Base-by-base conservation (phyloP, 2,113 vertebrate species). In the Platichthys stellatus region DNA sequence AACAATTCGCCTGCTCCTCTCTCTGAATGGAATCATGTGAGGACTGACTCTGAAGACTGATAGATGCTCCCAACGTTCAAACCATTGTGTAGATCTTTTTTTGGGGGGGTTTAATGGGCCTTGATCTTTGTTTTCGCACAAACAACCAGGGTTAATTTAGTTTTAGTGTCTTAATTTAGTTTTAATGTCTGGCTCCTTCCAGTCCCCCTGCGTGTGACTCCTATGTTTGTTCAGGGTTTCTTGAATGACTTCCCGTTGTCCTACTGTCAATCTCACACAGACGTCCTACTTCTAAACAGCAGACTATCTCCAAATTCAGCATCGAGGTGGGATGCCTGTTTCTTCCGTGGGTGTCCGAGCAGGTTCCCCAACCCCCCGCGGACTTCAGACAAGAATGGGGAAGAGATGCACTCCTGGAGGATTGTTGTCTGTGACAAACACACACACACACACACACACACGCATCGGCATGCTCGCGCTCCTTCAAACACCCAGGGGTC, bases 291-390 rank as follows among this genome's bases (percentile, higher is more conserved):
- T 86, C 80, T 74, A 89, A 91, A 88, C 91, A 86, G 86, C 91
- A 86, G 35, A 24, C 67, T 31, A 21, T 77, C 86, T 91, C 90
- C 74, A 93, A 82, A 93, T 93, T 92, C 85, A 83, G 78, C 93
- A 89, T 20, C 1, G 70, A 84, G 88, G 91, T 91, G 93, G 82
- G 81, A 92, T 78, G 57, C 68, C 84, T 65, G 66, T 40, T 75
- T 31, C 83, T 82, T 86, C 56, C 17, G 17, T 21, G 68, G 64
- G 62, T 53, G 80, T 57, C 80, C 28, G 5, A 63, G 45, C 47
- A 31, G 54, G 58, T 56, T 63, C 78, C 75, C 79, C 64, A 35
- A 85, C 83, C 72, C 72, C 67, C 81, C 24, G 0, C 14, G 20
- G 72, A 58, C 78, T 63, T 89, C 83, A 81, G 89, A 88, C 69